phyloP scores from a whole-genome alignment of 2,797 vertebrate species.

The Cynodonichthys magdalenae region DNA sequence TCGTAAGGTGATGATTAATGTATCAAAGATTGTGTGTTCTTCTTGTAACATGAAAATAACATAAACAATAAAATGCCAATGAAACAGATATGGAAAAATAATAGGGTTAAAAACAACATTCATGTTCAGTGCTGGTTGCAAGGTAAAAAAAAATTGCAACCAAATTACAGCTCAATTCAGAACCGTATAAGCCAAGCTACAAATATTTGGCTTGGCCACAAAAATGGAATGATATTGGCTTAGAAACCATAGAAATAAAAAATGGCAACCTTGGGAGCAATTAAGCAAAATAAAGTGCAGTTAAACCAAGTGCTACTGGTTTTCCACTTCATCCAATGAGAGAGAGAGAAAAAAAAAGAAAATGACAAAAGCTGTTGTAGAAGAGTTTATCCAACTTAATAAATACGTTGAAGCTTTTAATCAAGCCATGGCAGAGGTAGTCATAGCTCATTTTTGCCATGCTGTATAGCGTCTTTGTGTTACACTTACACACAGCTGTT shows the following conservation, averaged over 20 bases:
- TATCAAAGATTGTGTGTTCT: slow-evolving; percentile 26
- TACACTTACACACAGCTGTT: slow-evolving; percentile 46
- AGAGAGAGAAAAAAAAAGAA: slow-evolving; percentile 37
- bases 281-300: slow-evolving; percentile 80
- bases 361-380: slow-evolving; percentile 54
- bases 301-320: slow-evolving; percentile 82
- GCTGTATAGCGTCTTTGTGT: slow-evolving; percentile 58
- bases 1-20: slow-evolving; percentile 41
- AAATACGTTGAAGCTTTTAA: slow-evolving; percentile 70
- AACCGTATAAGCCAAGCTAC: slow-evolving; percentile 77
- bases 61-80: slow-evolving; percentile 23
- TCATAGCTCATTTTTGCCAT: slow-evolving; percentile 47
- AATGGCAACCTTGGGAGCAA: slow-evolving; percentile 82
- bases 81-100: neutral
- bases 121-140: slow-evolving; percentile 41
- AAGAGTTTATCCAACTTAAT: slow-evolving; percentile 75
- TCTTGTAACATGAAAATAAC: slow-evolving; percentile 3
- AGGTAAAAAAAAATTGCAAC: slow-evolving; percentile 40
- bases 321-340: slow-evolving; percentile 71
- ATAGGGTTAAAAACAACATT: too few relatives aligned
- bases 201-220: slow-evolving; percentile 84
- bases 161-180: slow-evolving; percentile 79
- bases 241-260: slow-evolving; percentile 75
- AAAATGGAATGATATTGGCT: slow-evolving; percentile 83
- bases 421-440: slow-evolving; percentile 51